Evolutionary conservation across 2,113 vertebrate genomes (phyloP), one percentile per base, ranked within the genome.

Genomic region (Polypterus senegalus): DNA sequence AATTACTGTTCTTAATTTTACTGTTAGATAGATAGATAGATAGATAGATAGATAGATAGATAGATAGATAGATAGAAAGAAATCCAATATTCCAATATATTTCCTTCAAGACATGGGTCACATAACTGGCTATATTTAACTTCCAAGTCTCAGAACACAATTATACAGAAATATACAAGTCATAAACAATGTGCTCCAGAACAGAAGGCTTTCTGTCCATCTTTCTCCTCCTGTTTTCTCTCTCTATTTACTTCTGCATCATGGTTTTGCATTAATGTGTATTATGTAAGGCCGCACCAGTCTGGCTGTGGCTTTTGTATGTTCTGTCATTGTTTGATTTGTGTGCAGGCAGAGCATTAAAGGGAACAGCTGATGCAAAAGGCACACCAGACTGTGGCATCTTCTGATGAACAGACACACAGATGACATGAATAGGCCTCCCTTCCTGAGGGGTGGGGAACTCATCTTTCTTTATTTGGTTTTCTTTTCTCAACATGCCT

Each of bases 221-320:
- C 43, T 55, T 4, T 6, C 6, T 10, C 5, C 54, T 55, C 6
- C 9, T 10, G 54, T 10, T 10, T 27, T 10, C 6, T 9, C 54
- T 55, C 9, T 5, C 43, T 55, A 5, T 8, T 27, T 55, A 27
- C 27, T 76, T 75, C 74, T 71, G 81, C 75, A 79, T 81, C 81
- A 80, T 83, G 83, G 81, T 82, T 81, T 67, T 74, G 79, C 73
- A 79, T 77, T 79, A 82, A 73, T 76, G 79, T 79, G 75, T 59
- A 69, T 60, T 61, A 65, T 73, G 69, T 62, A 67, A 66, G 69
- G 72, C 72, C 62, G 65, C 79, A 76, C 76, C 77, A 58, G 56
- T 45, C 44, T 58, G 56, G 56, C 56, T 10, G 8, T 43, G 44
- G 56, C 56, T 58, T 58, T 58, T 58, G 56, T 58, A 8, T 58